phyloP scores from a whole-genome alignment of 2,113 vertebrate species.

The Trinectes maculatus region DNA sequence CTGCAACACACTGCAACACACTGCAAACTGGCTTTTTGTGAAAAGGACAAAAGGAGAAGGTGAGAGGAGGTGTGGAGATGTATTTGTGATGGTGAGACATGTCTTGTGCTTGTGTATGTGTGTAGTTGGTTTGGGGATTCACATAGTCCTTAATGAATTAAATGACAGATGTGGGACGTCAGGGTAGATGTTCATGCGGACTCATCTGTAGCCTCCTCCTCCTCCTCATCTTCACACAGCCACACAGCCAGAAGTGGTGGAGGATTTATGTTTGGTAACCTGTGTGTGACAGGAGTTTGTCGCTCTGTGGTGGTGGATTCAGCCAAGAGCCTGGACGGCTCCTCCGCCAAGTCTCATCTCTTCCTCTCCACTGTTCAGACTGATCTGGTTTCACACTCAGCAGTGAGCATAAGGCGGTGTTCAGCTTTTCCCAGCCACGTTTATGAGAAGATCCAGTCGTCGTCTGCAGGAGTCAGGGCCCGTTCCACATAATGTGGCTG shows the following conservation, averaged over 20 bases:
- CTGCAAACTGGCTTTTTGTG: too few species aligned
- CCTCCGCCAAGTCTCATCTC: slow-evolving; percentile 52
- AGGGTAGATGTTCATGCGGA: slow-evolving; percentile 20
- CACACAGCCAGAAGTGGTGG: slow-evolving; percentile 12
- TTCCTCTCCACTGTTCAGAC: slow-evolving; percentile 41
- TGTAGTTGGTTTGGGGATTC: slow-evolving; percentile 54
- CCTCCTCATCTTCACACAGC: slow-evolving; percentile 26
- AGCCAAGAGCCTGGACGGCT: slow-evolving; percentile 39
- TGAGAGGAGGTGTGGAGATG: background rate
- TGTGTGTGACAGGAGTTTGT: slow-evolving; percentile 34
- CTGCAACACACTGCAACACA: too few species aligned
- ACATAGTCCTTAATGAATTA: slow-evolving; percentile 70
- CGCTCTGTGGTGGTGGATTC: slow-evolving; percentile 7
- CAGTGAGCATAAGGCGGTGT: background rate
- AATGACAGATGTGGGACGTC: slow-evolving; percentile 62
- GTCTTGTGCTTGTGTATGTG: slow-evolving; percentile 13
- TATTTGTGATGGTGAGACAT: too few species aligned
- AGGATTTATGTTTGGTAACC: slow-evolving; percentile 59
- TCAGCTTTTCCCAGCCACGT: slow-evolving; percentile 17
- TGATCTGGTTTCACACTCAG: slow-evolving; percentile 29
- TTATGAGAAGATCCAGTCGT: slow-evolving; percentile 17
- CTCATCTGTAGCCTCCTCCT: slow-evolving; percentile 40
- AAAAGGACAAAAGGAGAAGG: background rate
- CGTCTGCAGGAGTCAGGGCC: slow-evolving; percentile 6
- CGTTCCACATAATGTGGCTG: slow-evolving; percentile 1